Evolutionary conservation across 2,888 invertebrate species (phyloP).

Genomic region (Watsonalla cultraria): DNA sequence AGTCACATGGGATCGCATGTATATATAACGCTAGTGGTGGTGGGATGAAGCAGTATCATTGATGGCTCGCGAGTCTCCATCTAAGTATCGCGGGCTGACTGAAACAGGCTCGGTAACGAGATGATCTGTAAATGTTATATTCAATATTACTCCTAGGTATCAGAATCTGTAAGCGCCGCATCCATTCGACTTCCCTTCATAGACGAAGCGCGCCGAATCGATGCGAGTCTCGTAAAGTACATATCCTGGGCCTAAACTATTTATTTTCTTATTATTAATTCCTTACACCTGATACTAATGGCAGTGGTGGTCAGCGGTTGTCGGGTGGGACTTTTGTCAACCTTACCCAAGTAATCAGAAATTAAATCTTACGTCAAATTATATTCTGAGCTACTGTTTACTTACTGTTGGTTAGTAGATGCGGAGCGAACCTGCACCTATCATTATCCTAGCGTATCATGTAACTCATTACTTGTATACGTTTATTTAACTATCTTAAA

Average conservation of each 20-base stretch:
- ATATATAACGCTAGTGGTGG: too few species aligned
- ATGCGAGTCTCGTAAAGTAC: conserved; percentile 20
- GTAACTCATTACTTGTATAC: conserved; percentile 20
- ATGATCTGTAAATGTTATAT: not conserved
- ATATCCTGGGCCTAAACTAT: conserved; percentile 39
- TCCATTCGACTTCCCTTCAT: conserved; percentile 3
- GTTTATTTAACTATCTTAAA: conserved; percentile 26
- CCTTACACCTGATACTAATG: conserved; percentile 59
- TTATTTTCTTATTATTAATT: conserved; percentile 36
- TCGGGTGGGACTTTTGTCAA: conserved; percentile 56
- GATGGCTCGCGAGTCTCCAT: too few species aligned
- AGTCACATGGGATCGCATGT: too few species aligned
- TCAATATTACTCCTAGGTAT: not conserved
- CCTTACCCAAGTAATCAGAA: conserved; percentile 49
- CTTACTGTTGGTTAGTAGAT: conserved; percentile 28
- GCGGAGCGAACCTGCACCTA: conserved; percentile 20
- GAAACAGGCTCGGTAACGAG: conserved; percentile 54
- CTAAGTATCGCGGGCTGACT: conserved; percentile 34
- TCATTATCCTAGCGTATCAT: conserved; percentile 26
- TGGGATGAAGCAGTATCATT: too few species aligned
- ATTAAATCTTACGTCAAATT: conserved; percentile 42
- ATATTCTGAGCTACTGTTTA: conserved; percentile 36
- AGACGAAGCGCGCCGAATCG: conserved; percentile 10
- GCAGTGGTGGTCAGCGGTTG: conserved; percentile 71
- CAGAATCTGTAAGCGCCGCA: not conserved